A percentile compares a stretch with the other conserved stretches of the same genome.
These are phyloP conservation scores for Caiman crocodilus DNA, from an alignment of 2,797 vertebrate genomes.

Conservation along the genomic window DNA sequence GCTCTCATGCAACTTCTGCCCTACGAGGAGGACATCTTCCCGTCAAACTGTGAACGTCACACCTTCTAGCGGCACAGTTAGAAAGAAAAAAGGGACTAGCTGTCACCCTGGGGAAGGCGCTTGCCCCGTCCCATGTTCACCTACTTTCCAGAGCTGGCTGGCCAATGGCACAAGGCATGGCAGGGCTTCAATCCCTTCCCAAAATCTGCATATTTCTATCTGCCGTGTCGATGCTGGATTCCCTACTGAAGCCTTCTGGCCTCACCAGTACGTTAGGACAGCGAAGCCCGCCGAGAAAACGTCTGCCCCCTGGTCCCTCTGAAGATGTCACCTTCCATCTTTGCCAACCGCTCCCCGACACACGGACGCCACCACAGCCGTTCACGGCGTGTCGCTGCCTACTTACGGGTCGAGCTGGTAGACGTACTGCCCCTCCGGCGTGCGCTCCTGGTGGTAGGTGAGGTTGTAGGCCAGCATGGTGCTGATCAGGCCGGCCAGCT, in stretches of 20 bases:
- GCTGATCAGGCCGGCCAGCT: conserved; percentile 89
- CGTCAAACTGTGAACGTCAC: not conserved
- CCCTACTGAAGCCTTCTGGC: accelerated
- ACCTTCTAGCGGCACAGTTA: not conserved
- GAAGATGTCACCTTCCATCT: too few species aligned
- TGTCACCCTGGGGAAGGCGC: not conserved
- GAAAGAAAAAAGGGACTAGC: too few species aligned
- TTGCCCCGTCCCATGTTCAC: too few species aligned
- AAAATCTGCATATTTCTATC: not conserved
- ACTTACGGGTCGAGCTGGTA: conserved; percentile 96
- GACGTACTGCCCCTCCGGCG: conserved; percentile 90
- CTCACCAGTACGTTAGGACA: accelerated
- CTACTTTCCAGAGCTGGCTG: too few species aligned
- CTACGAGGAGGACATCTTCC: too few species aligned
- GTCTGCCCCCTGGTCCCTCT: too few species aligned
- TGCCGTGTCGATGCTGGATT: not conserved
- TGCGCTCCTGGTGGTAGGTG: conserved; percentile 94
- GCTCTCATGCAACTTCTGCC: not conserved
- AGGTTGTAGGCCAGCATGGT: conserved; percentile 97
- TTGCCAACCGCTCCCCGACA: not conserved
- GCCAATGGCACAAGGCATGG: accelerated
- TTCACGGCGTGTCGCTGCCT: not conserved
- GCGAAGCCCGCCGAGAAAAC: not conserved
- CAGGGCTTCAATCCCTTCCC: not conserved
- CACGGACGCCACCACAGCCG: too few species aligned